Conservation (phyloP, 2,797 vertebrate species). For the Cynodonichthys magdalenae region DNA sequence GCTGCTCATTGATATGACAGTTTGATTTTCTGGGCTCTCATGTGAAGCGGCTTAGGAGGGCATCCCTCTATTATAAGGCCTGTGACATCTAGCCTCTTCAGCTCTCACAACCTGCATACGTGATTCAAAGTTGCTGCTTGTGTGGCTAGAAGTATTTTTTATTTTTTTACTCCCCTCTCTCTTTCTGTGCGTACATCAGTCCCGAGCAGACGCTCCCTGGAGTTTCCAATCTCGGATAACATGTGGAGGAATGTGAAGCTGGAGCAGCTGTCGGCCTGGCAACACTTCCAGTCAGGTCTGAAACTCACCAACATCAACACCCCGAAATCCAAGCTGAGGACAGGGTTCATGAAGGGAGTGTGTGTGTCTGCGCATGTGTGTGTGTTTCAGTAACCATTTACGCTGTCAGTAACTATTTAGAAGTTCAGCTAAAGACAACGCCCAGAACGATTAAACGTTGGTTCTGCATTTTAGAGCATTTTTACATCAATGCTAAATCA, state of each 20-base stretch:
- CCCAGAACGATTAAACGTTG: slow-evolving; percentile 37
- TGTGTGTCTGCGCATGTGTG: slow-evolving; percentile 12
- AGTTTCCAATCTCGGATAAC: slow-evolving; percentile 74
- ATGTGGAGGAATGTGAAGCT: slow-evolving; percentile 80
- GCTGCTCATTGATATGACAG: slow-evolving; percentile 78
- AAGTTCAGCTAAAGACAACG: slow-evolving; percentile 18
- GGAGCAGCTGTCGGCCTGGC: slow-evolving; percentile 85
- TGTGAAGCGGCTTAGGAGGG: slow-evolving; percentile 75
- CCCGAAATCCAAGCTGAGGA: slow-evolving; percentile 42
- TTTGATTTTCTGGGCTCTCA: slow-evolving; percentile 76
- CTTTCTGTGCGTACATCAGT: slow-evolving; percentile 29
- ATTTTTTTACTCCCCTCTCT: slow-evolving; percentile 28
- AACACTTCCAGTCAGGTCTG: slow-evolving; percentile 58
- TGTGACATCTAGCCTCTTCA: slow-evolving; percentile 70
- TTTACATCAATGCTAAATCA: slow-evolving; percentile 47
- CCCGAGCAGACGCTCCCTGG: slow-evolving; percentile 57
- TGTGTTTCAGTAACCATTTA: slow-evolving; percentile 35
- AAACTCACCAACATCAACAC: slow-evolving; percentile 58
- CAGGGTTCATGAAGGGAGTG: slow-evolving; percentile 17
- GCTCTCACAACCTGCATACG: slow-evolving; percentile 33
- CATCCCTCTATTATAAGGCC: slow-evolving; percentile 77
- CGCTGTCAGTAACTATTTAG: slow-evolving; percentile 45
- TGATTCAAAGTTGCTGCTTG: slow-evolving; percentile 39
- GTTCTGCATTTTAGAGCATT: slow-evolving; percentile 32
- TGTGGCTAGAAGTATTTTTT: slow-evolving; percentile 47